Evolutionary conservation across 1,140 invertebrate species (phyloP).

Genomic region (Akabosia matsudoensis): DNA sequence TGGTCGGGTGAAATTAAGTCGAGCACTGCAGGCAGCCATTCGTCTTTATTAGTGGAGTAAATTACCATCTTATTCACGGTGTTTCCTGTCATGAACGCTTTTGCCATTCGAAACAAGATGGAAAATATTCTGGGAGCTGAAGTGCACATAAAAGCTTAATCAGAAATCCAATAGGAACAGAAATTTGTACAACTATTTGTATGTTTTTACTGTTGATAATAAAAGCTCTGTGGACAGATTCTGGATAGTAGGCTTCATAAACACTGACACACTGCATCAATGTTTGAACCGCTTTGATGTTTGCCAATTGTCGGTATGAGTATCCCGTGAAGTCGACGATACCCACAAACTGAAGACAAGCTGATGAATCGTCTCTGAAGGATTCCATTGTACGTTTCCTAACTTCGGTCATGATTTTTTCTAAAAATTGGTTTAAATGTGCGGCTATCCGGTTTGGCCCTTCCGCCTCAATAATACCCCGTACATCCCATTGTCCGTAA

Average conservation of each 20-base stretch:
- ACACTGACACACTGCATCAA: neutral
- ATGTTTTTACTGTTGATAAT: too few relatives aligned
- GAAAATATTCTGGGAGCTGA: neutral
- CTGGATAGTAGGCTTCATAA: slow-evolving; percentile 6
- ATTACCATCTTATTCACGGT: neutral
- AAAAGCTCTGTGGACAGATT: neutral
- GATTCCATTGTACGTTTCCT: neutral
- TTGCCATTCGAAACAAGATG: neutral
- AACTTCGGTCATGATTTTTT: neutral
- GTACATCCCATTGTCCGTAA: neutral
- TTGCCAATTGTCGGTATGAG: neutral
- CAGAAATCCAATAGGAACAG: too few relatives aligned
- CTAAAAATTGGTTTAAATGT: neutral
- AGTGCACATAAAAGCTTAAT: too few relatives aligned
- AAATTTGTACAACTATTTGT: too few relatives aligned
- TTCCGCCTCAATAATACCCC: neutral
- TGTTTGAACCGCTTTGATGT: slow-evolving; percentile 2
- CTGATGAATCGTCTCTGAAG: neutral
- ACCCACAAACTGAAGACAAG: neutral
- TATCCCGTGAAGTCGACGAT: neutral
- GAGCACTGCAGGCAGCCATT: neutral
- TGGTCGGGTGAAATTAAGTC: neutral
- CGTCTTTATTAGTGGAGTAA: neutral
- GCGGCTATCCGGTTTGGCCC: neutral
- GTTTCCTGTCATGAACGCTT: neutral